Evolutionary conservation across 2,113 vertebrate genomes (phyloP), one percentile per base, ranked within the genome.

Genomic region (Patagioenas fasciata): DNA sequence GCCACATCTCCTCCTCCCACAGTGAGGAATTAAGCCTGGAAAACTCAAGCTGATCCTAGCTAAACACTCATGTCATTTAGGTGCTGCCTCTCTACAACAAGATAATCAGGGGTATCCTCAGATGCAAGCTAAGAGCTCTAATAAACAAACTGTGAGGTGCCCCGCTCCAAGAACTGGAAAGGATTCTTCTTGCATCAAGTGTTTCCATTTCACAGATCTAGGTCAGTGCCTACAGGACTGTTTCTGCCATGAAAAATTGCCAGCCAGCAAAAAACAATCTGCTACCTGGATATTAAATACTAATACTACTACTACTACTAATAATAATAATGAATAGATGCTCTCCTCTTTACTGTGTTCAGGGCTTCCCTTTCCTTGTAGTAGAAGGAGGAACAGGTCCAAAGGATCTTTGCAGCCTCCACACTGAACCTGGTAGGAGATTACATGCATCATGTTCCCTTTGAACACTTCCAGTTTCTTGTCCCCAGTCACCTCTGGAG

Each of bases 361-460:
- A 77, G 15, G 72, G n/a, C 24, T 81, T 93, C 58, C 24, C 20
- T 31, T 31, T 54, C n/a, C n/a, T 62, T n/a, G 12, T 5, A 57
- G 42, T 44, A 38, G 10, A 40, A 18, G 1, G 17, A 1, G 23
- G 32, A 82, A 74, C 9, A 9, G 10, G 29, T n/a, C 32, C 32
- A 42, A 80, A 50, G 17, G 20, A 77, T 60, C 32, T 61, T 21
- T 40, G 64, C 44, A 84, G 40, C 47, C 58, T 54, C 50, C 14
- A 26, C 19, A 80, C 11, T 23, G 56, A 36, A 74, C 1, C 28
- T 40, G 5, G 3, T 53, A 8, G 21, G 5, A 36, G 16, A 54
- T 13, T 7, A 0, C 8, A 12, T 0, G 1, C 7, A 36, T 9
- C 5, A 8, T 9, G 29, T 11, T 61, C 19, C 17, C 54, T 73